A percentile compares a stretch with the other conserved stretches of the same genome.
Evolutionary conservation across 2,888 invertebrate species (phyloP).

Genomic region (Scelioninae gen. 1): DNA sequence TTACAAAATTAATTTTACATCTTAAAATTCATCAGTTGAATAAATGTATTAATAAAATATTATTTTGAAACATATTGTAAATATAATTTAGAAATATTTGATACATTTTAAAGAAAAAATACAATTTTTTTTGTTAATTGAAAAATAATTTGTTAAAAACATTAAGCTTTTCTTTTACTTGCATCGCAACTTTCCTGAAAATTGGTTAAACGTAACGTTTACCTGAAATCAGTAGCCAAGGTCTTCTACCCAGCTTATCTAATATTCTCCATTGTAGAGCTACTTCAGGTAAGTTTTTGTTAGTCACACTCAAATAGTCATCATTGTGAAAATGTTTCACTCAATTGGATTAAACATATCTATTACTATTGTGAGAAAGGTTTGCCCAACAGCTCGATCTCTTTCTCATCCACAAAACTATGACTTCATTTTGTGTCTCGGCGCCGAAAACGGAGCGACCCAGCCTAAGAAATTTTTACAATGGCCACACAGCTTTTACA

Average conservation of each 20-base stretch:
- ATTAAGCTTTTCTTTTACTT: too few relatives aligned
- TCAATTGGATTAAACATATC: slow-evolving; percentile 84
- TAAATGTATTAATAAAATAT: too few relatives aligned
- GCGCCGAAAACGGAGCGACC: slow-evolving; percentile 34
- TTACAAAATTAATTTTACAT: too few relatives aligned
- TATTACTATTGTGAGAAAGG: slow-evolving; percentile 81
- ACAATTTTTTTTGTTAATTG: too few relatives aligned
- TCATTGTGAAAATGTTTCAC: slow-evolving; percentile 74
- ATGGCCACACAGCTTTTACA: slow-evolving; percentile 49
- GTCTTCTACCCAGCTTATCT: slow-evolving; percentile 75
- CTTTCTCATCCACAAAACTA: slow-evolving; percentile 57
- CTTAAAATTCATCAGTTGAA: too few relatives aligned
- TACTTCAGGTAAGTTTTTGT: slow-evolving; percentile 65
- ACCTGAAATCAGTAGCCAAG: slow-evolving; percentile 73
- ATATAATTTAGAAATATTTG: too few relatives aligned
- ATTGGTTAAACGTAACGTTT: slow-evolving; percentile 80
- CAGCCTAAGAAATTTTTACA: slow-evolving; percentile 43
- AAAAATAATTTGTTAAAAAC: too few relatives aligned
- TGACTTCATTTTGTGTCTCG: slow-evolving; percentile 55
- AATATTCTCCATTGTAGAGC: slow-evolving; percentile 79
- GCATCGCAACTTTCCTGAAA: slow-evolving; percentile 57
- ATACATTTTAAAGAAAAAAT: too few relatives aligned
- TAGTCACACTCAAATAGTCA: slow-evolving; percentile 61
- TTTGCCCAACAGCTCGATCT: slow-evolving; percentile 59
- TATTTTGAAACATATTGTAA: too few relatives aligned